Base-by-base conservation (phyloP, 2,888 invertebrate species). In the Ctenicera cuprea region DNA sequence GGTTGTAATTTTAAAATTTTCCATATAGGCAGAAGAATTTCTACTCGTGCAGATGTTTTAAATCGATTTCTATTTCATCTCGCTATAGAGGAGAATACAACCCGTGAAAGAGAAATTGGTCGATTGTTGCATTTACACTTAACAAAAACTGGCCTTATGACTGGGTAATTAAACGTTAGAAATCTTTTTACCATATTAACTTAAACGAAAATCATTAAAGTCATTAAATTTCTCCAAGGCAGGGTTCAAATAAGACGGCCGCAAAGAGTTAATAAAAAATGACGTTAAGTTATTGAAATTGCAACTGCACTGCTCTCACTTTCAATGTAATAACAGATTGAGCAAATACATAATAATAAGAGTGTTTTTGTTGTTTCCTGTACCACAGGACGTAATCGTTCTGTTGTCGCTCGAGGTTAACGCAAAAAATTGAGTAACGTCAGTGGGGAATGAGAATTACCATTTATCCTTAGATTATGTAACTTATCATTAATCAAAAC, bases 51-150 rank as follows among this genome's bases (percentile, higher is more conserved):
- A 52, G 52, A 52, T 52, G 52, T 2, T 52, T 43, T 26, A 48
- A 12, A 26, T 26, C 26, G n/a, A 52, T 52, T 52, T 52, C 50
- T 50, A 50, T 9, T 50, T 50, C 20, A 50, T 22, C 52, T 48
- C 48, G 26, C 11, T 52, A 12, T 26, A 26, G n/a, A 8, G 26
- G 14, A 12, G 5, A 26, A 52, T 52, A 52, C 11, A 26, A 20
- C 4, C 5, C 0, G 14, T 5, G 52, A 52, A 52, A 52, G 52
- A 52, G 52, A 52, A 52, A 52, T 26, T 48, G 3, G 22, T 26
- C 5, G 52, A 48, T 48, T 18, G 18, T 18, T 48, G 43, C 43
- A 43, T 16, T 43, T 33, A 33, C 33, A 14, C 2, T 20, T 7
- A 22, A 52, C n/a, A 52, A 52, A 48, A 48, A 48, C 48, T 48